Conservation (phyloP, 2,888 invertebrate species). For the Latheticus oryzae region DNA sequence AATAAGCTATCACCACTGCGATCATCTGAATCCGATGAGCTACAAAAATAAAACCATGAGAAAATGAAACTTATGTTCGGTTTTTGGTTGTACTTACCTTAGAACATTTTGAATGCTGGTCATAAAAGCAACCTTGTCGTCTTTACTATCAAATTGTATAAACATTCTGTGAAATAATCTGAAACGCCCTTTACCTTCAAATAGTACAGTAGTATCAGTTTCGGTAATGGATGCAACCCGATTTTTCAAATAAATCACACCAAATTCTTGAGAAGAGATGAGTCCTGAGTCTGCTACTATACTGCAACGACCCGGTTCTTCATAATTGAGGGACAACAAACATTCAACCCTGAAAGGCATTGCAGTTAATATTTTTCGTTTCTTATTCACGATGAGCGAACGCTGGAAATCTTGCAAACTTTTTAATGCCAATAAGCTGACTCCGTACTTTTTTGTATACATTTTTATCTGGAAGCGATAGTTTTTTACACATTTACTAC, state of each 20-base stretch:
- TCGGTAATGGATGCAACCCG: conserved; percentile 6
- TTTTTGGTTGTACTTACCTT: conserved; percentile 33
- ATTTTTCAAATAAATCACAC: conserved; percentile 12
- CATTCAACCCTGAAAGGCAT: conserved; percentile 10
- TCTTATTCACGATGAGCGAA: conserved; percentile 4
- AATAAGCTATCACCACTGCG: conserved; percentile 25
- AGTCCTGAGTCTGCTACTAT: not conserved
- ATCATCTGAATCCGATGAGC: conserved; percentile 32
- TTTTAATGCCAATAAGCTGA: conserved; percentile 15
- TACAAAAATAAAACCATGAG: conserved; percentile 37
- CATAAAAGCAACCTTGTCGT: conserved; percentile 30
- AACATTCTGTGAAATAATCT: conserved; percentile 21
- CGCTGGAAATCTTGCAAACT: conserved; percentile 19
- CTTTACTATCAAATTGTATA: conserved; percentile 26
- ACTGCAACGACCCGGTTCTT: conserved; percentile 3
- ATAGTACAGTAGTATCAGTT: conserved; percentile 23
- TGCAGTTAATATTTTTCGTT: conserved; percentile 8
- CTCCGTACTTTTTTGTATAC: conserved; percentile 22
- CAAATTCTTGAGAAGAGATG: conserved; percentile 1
- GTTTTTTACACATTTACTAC: conserved; percentile 17
- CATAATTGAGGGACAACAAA: conserved; percentile 5
- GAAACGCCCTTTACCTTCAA: conserved; percentile 24
- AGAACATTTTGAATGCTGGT: conserved; percentile 27
- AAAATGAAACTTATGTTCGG: conserved; percentile 33
- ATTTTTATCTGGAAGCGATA: conserved; percentile 24